These are phyloP conservation scores for Ichneumon xanthorius DNA, from an alignment of 2,888 invertebrate species.

Conservation along the genomic window DNA sequence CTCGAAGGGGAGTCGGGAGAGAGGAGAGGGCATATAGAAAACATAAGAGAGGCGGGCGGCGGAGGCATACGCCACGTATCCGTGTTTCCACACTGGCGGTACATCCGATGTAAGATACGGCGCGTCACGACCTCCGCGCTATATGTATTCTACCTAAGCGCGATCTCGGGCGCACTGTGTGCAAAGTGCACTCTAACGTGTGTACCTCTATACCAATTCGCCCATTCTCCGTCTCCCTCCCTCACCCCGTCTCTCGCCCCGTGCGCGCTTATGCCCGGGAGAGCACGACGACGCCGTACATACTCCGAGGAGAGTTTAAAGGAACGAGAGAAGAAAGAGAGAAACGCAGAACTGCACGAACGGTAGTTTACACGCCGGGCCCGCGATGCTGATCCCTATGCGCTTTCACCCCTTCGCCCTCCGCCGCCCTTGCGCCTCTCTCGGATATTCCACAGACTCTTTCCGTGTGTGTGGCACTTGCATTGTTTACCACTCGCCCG, in stretches of 20 bases:
- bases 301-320: conserved; percentile 42
- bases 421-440: conserved; percentile 41
- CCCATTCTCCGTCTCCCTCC: conserved; percentile 14
- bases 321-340: conserved; percentile 43
- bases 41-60: conserved; percentile 66
- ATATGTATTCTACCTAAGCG: conserved; percentile 72
- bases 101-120: conserved; percentile 84
- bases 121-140: conserved; percentile 83
- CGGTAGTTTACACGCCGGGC: conserved; percentile 67
- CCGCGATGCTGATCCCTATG: conserved; percentile 57
- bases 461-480: not conserved
- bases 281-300: conserved; percentile 42
- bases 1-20: conserved; percentile 53
- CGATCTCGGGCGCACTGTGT: conserved; percentile 72
- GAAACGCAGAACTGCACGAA: conserved; percentile 57
- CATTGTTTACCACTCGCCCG: conserved; percentile 77
- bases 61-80: conserved; percentile 76
- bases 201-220: conserved; percentile 67
- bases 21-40: conserved; percentile 38
- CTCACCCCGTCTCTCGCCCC: conserved; percentile 9
- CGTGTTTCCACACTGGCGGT: conserved; percentile 84
- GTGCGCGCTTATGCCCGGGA: not conserved
- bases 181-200: conserved; percentile 79
- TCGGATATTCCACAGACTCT: conserved; percentile 49
- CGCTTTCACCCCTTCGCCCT: conserved; percentile 60